Conservation (phyloP, 2,113 vertebrate species). For the rat (Rattus norvegicus) region GRCr8 NC_086036.1:44969001-44969500, state of each 20-base stretch:
- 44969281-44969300: background rate
- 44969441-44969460: constrained; percentile 36
- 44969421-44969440: constrained; percentile 44
- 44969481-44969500: background rate
- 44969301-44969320: background rate
- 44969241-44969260: background rate
- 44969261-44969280: background rate
- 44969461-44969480: constrained; percentile 34
- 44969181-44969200: constrained; percentile 46
- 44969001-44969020: background rate
- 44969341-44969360: constrained; percentile 31
- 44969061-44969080: constrained; percentile 44
- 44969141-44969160: constrained; percentile 44
- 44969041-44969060: background rate
- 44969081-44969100: background rate
- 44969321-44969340: rapidly evolving
- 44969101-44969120: background rate
- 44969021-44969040: background rate
- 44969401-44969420: constrained; percentile 26
- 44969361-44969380: constrained; percentile 46
- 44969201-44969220: background rate
- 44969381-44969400: constrained; percentile 20
- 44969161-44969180: constrained; percentile 11
- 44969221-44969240: constrained; percentile 13
- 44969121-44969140: background rate